phyloP scores from a whole-genome alignment of 2,888 invertebrate genomes.

The Drosophila suboccidentalis region DNA sequence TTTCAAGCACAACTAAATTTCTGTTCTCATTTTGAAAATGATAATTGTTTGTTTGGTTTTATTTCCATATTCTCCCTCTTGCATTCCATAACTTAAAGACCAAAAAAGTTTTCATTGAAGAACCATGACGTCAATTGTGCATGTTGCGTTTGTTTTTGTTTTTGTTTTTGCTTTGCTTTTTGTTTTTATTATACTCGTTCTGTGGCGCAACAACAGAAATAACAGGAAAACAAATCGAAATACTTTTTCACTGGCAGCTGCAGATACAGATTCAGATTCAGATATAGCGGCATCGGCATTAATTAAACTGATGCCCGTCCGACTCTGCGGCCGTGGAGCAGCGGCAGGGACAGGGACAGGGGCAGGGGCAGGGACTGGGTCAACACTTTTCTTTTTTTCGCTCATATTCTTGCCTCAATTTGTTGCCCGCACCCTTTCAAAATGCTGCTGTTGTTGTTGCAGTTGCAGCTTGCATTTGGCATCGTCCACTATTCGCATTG shows the following conservation, averaged over 20 bases:
- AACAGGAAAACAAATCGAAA: constrained; percentile 64
- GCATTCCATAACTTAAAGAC: constrained; percentile 28
- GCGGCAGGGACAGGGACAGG: background rate
- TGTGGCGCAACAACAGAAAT: constrained; percentile 60
- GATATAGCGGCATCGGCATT: constrained; percentile 56
- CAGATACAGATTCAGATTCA: constrained; percentile 38
- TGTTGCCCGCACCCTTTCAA: constrained; percentile 21
- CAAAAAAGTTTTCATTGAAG: constrained; percentile 26
- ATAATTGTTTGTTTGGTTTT: constrained; percentile 14
- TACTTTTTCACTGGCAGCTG: constrained; percentile 68
- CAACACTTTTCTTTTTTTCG: constrained; percentile 10
- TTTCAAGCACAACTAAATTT: constrained; percentile 24
- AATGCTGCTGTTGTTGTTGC: constrained; percentile 9
- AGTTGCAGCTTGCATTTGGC: constrained; percentile 2
- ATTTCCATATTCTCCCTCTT: constrained; percentile 1
- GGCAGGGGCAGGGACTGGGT: constrained; percentile 4
- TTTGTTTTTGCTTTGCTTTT: constrained; percentile 13
- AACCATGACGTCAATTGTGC: constrained; percentile 73
- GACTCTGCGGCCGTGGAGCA: constrained; percentile 11
- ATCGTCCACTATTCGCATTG: constrained; percentile 28
- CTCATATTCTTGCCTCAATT: constrained; percentile 27
- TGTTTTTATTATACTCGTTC: constrained; percentile 37
- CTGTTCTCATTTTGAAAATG: constrained; percentile 1
- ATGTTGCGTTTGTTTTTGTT: constrained; percentile 34
- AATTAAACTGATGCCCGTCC: constrained; percentile 61